A percentile compares a stretch with the other conserved stretches of the same genome.
phyloP scores from a whole-genome alignment of 2,888 invertebrate genomes.

The Napeogenes inachia region DNA sequence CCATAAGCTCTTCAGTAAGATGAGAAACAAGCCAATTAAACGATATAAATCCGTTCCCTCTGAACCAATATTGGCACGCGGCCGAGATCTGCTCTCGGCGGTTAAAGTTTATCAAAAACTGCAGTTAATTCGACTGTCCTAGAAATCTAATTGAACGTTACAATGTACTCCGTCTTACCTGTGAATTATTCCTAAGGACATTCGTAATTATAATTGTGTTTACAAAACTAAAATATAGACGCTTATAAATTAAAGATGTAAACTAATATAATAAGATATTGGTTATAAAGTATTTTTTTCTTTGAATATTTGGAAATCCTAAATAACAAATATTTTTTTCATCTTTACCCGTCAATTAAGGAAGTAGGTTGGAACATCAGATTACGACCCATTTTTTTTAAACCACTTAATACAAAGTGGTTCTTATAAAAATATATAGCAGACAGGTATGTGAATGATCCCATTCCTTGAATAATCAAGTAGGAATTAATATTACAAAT shows the following conservation, averaged over 20 bases:
- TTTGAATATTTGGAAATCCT: too few species aligned
- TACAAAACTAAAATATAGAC: too few species aligned
- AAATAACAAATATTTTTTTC: too few species aligned
- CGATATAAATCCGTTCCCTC: conserved; percentile 17
- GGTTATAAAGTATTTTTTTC: too few species aligned
- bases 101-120: conserved; percentile 42
- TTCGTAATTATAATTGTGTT: not conserved
- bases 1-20: conserved; percentile 19
- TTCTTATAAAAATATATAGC: not conserved
- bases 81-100: conserved; percentile 49
- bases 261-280: too few species aligned
- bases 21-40: conserved; percentile 22
- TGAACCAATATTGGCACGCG: conserved; percentile 47
- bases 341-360: too few species aligned
- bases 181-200: conserved; percentile 35
- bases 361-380: too few species aligned
- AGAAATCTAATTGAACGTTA: conserved; percentile 46
- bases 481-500: too few species aligned
- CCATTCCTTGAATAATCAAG: too few species aligned
- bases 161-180: conserved; percentile 32
- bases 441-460: not conserved
- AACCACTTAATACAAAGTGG: too few species aligned
- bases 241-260: too few species aligned
- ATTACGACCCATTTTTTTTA: too few species aligned
- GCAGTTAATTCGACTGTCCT: conserved; percentile 47